Base-by-base conservation (phyloP, 2,113 vertebrate species). In the Poeciliopsis occidentalis region DNA sequence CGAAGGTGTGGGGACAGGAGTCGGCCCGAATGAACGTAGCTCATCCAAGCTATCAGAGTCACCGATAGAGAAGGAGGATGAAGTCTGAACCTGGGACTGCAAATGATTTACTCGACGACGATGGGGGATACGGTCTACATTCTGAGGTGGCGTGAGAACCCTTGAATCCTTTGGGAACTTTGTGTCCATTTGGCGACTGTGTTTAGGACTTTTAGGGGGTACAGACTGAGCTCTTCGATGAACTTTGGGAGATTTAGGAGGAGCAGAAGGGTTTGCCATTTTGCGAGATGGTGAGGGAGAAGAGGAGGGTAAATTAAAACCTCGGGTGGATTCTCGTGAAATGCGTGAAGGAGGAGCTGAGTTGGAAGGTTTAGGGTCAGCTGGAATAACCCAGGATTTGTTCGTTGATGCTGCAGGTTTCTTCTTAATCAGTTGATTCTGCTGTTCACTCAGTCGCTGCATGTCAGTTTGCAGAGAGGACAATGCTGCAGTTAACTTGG, bases 361-460 rank as follows among this genome's bases (percentile, higher is more conserved):
- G 2, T 85, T 79, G 37, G 92, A 76, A 22, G 90, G 78, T 73
- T 92, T 94, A 37, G 87, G 85, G 67, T 88, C 91, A 27, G 93
- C 81, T 39, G 94, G 91, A 87, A 96, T 95, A 60, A 95, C 94
- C 95, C 96, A 95, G 0, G 95, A 84, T 3, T 95, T 90, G 51
- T 94, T 91, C 61, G 76, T 83, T 6, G 92, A 1, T 44, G 84
- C 47, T 26, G 71, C 0, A 7, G 85, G 12, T 67, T 95, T 95
- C 0, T 95, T 95, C 4, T 94, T 94, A 73, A 98, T 78, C 0
- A 98, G 83, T 39, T 95, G 93, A 41, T 95, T 95, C 82, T 98
- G 97, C 79, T 98, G 97, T 11, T 95, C 94, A 0, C 96, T 95
- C 70, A 99, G 88, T 8, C 96, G 92, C 71, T 97, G 96, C 97